Conservation (phyloP, 2,797 vertebrate genomes). For the Psittacula echo region DNA sequence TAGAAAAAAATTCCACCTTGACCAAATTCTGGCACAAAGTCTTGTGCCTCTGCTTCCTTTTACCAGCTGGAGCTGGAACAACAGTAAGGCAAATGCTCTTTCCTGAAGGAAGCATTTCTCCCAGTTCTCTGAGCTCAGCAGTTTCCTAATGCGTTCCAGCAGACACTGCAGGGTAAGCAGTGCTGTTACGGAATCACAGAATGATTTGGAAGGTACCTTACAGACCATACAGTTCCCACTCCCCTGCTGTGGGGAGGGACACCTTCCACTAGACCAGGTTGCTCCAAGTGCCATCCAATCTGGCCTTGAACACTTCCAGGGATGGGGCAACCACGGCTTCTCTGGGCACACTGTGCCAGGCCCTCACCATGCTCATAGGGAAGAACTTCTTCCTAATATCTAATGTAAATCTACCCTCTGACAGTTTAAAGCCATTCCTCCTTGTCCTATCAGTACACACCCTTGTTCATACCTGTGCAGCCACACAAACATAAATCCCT, state of each 20-base stretch:
- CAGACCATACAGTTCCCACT: background rate
- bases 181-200: background rate
- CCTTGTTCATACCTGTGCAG: background rate
- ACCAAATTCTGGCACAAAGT: background rate
- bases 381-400: background rate
- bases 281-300: background rate
- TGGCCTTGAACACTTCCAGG: background rate
- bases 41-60: background rate
- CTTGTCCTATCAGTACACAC: background rate
- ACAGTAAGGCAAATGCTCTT: background rate
- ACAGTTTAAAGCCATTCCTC: background rate
- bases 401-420: background rate
- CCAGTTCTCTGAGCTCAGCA: background rate
- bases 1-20: background rate
- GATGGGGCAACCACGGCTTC: background rate
- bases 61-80: background rate
- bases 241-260: background rate
- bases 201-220: background rate
- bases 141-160: background rate
- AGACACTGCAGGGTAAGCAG: background rate
- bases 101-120: background rate
- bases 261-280: background rate
- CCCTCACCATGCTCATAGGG: background rate
- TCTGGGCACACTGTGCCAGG: background rate
- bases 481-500: background rate